Conservation (phyloP, 2,888 invertebrate genomes). For the Aproaerema taeniolella region DNA sequence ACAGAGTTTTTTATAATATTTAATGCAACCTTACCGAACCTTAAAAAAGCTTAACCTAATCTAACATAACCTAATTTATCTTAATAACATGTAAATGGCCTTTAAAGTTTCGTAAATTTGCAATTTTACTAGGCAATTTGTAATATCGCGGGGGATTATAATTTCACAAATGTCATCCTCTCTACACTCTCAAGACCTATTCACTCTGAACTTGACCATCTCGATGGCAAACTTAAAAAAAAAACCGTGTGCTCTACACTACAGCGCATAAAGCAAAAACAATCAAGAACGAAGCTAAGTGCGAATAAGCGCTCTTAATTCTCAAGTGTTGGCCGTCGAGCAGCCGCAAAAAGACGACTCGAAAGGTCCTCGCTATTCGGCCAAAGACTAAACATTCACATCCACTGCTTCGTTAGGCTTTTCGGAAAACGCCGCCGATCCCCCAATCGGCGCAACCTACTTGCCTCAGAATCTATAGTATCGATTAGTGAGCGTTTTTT, state of each 20-base stretch:
- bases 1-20: too few species aligned
- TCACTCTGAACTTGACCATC: too few species aligned
- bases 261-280: constrained; percentile 37
- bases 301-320: constrained; percentile 59
- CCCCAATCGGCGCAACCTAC: constrained; percentile 68
- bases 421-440: constrained; percentile 51
- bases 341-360: constrained; percentile 46
- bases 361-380: constrained; percentile 52
- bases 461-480: constrained; percentile 76
- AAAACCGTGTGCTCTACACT: constrained; percentile 25
- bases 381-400: constrained; percentile 62
- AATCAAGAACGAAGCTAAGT: constrained; percentile 53
- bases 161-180: too few species aligned
- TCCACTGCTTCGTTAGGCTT: constrained; percentile 62
- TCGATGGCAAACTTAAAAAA: too few species aligned
- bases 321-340: constrained; percentile 55
- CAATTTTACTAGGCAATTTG: too few species aligned
- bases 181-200: too few species aligned
- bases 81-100: too few species aligned
- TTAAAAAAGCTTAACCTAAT: too few species aligned
- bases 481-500: constrained; percentile 75
- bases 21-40: too few species aligned
- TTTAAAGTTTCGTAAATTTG: too few species aligned
- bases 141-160: too few species aligned
- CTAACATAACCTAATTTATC: too few species aligned